Conservation (phyloP, 2,113 vertebrate species). For the Syngnathus typhle region DNA sequence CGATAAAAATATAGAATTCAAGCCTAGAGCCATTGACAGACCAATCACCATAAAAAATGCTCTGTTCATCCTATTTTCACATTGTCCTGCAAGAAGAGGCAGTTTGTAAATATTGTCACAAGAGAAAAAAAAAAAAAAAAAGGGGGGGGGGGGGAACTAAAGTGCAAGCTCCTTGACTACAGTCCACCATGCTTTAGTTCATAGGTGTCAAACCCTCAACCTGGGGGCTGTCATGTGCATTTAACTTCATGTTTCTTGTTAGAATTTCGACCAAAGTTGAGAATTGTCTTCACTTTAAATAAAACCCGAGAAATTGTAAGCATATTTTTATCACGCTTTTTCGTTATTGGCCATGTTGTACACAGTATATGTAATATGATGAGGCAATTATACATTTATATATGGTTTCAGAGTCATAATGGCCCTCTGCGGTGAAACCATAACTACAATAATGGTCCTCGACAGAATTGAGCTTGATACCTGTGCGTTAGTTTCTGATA, state of each 20-base stretch:
- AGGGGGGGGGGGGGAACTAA: not conserved
- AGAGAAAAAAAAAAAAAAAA: not conserved
- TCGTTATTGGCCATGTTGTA: too few relatives aligned
- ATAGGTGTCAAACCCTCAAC: not conserved
- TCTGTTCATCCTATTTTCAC: constrained; percentile 1
- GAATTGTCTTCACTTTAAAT: not conserved
- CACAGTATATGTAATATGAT: not conserved
- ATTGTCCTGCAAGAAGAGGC: not conserved
- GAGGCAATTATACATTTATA: not conserved
- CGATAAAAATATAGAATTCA: not conserved
- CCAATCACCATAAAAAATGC: not conserved
- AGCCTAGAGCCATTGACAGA: not conserved
- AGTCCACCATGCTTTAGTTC: not conserved
- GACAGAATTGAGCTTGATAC: not conserved
- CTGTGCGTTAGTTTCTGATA: not conserved
- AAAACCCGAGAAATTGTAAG: too few relatives aligned
- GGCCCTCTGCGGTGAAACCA: not conserved
- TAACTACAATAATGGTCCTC: not conserved
- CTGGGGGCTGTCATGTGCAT: not conserved
- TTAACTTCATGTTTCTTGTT: not conserved
- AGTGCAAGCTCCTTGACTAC: not conserved
- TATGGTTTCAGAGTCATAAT: not conserved
- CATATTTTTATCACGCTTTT: too few relatives aligned
- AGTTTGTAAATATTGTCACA: not conserved
- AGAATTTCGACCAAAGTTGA: not conserved